A percentile compares a stretch with the other conserved stretches of the same genome.
phyloP scores from a whole-genome alignment of 2,888 invertebrate genomes.

The Lingula anatina region DNA sequence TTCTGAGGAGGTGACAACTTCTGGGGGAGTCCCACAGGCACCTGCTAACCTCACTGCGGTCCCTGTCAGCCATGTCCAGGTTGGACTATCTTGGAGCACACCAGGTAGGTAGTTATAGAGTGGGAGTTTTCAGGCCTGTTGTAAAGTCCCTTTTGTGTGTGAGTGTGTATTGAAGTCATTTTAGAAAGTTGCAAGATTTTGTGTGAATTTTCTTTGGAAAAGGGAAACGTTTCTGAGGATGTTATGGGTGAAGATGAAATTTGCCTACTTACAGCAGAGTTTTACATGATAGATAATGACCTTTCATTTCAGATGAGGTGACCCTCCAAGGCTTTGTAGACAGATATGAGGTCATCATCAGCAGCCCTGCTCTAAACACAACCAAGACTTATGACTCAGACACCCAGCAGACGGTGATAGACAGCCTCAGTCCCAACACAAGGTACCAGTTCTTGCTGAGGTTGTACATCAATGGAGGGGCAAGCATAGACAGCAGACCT shows the following conservation, averaged over 20 bases:
- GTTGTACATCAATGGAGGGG: conserved; percentile 44
- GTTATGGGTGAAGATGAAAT: no score
- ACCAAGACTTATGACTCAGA: conserved; percentile 14
- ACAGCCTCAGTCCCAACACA: conserved; percentile 37
- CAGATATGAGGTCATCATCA: conserved; percentile 20
- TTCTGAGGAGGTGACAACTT: conserved; percentile 42
- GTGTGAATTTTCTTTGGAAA: no score
- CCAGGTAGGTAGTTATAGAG: conserved; percentile 26
- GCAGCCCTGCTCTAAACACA: conserved; percentile 15
- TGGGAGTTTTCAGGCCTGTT: neutral
- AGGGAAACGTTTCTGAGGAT: no score
- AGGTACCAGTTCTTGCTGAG: conserved; percentile 33
- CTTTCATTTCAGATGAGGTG: conserved; percentile 25
- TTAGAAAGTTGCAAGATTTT: no score
- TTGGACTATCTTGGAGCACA: conserved; percentile 39
- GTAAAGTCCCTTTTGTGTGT: no score
- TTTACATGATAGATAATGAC: no score
- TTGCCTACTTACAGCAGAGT: no score
- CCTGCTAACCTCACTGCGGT: conserved; percentile 31
- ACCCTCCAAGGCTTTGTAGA: conserved; percentile 40
- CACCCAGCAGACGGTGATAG: conserved; percentile 16
- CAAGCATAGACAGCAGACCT: conserved; percentile 33
- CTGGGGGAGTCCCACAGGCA: conserved; percentile 41
- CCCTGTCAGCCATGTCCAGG: conserved; percentile 29
- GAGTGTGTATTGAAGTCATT: no score